Percentiles rank a stretch among this genome's conserved stretches.
phyloP scores from a whole-genome alignment of 2,113 vertebrate genomes.

The Serilophus lunatus region DNA sequence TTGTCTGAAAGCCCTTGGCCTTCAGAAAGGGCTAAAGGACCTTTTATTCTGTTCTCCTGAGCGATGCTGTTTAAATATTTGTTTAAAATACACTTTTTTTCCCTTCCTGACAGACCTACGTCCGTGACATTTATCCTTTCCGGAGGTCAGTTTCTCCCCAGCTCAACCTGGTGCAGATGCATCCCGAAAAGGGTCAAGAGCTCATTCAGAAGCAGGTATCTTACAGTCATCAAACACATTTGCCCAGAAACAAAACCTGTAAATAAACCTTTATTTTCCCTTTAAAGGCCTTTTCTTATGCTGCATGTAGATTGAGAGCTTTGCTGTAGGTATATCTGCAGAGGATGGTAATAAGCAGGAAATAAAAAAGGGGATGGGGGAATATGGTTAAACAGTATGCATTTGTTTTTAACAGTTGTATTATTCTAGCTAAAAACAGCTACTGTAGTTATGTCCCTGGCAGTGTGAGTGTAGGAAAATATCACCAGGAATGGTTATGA shows the following conservation, averaged over 20 bases:
- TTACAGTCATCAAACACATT: neutral
- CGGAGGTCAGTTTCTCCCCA: slow-evolving; percentile 96
- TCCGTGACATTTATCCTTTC: slow-evolving; percentile 97
- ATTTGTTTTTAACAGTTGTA: neutral
- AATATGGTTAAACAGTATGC: neutral
- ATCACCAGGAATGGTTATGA: neutral
- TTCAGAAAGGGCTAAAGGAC: neutral
- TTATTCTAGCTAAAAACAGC: neutral
- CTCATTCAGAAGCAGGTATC: slow-evolving; percentile 96
- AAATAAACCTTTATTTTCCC: neutral
- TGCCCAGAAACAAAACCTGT: neutral
- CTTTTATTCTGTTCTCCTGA: neutral
- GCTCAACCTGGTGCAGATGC: slow-evolving; percentile 96
- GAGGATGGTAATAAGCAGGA: neutral
- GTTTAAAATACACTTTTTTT: neutral
- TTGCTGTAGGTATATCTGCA: neutral
- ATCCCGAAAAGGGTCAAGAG: slow-evolving; percentile 94
- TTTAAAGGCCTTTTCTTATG: neutral
- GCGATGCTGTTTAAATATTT: neutral
- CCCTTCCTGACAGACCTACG: slow-evolving; percentile 83
- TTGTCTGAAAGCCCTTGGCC: neutral
- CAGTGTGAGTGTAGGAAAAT: neutral
- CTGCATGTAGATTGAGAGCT: neutral
- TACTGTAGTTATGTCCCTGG: neutral
- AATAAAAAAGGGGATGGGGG: neutral